These are phyloP conservation scores for Trimorus sp. DNA, from an alignment of 2,888 invertebrate genomes.

Conservation along the genomic window DNA sequence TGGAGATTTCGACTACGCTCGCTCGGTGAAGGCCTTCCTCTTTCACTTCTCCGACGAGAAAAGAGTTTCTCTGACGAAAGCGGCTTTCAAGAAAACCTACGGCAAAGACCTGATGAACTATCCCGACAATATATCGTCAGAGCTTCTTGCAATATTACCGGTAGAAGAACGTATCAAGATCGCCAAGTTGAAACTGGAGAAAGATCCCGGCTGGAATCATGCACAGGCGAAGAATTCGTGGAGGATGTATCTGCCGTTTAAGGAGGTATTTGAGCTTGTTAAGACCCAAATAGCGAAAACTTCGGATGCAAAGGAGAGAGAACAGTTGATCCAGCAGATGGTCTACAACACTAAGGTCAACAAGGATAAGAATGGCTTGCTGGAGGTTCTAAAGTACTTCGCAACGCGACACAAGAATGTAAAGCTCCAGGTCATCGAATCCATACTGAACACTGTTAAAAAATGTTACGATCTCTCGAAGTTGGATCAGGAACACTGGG, in stretches of 20 bases:
- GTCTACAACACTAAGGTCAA: constrained; percentile 76
- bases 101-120: constrained; percentile 62
- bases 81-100: background rate
- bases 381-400: constrained; percentile 72
- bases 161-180: constrained; percentile 69
- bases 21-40: too few relatives aligned
- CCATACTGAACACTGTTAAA: constrained; percentile 53
- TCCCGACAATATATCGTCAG: background rate
- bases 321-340: constrained; percentile 69
- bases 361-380: constrained; percentile 71
- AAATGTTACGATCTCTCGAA: constrained; percentile 66
- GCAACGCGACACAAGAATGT: constrained; percentile 76
- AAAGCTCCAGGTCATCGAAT: constrained; percentile 52
- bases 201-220: constrained; percentile 12
- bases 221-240: constrained; percentile 57
- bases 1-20: too few relatives aligned
- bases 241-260: constrained; percentile 72
- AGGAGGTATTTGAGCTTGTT: constrained; percentile 70
- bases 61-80: too few relatives aligned
- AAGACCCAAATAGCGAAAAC: constrained; percentile 69
- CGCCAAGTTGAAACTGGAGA: constrained; percentile 70
- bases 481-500: constrained; percentile 72
- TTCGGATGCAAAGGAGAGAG: constrained; percentile 59
- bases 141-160: constrained; percentile 48
- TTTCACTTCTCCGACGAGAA: too few relatives aligned